phyloP scores from a whole-genome alignment of 2,888 invertebrate species.

The Stegana nigrithorax region DNA sequence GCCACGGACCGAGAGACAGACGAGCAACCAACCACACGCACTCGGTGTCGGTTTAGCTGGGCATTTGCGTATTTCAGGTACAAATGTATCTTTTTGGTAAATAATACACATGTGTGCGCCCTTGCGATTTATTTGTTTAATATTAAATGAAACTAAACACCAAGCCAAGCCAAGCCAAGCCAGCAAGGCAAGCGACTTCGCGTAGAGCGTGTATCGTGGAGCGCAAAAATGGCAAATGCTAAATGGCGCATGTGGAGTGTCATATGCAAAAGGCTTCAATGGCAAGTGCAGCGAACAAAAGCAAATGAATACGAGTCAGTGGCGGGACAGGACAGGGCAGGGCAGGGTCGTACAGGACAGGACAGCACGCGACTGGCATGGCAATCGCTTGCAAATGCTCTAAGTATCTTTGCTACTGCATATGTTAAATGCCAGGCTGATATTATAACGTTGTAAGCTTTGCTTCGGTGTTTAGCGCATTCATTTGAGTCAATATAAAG shows the following conservation, averaged over 20 bases:
- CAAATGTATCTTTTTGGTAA: conserved; percentile 25
- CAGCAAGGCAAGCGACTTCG: no score
- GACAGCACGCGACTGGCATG: no score
- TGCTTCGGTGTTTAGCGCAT: background rate
- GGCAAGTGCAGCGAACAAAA: background rate
- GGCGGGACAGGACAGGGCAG: no score
- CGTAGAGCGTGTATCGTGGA: background rate
- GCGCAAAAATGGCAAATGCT: background rate
- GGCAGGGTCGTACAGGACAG: no score
- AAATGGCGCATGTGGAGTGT: background rate
- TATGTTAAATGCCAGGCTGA: background rate
- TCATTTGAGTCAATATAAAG: background rate
- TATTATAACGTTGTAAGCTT: background rate
- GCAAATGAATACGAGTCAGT: no score
- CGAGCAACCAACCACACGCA: background rate
- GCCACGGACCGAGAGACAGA: background rate
- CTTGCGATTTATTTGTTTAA: conserved; percentile 27
- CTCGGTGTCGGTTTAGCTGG: no score
- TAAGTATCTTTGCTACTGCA: background rate
- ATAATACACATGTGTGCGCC: conserved; percentile 21
- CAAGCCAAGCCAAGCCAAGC: no score
- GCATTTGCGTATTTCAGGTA: no score
- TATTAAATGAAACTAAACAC: conserved; percentile 26
- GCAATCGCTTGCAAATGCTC: background rate
- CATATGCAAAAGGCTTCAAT: background rate